Evolutionary conservation across 2,888 invertebrate genomes (phyloP), one percentile per base, ranked within the genome.

Genomic region (Geophilus truncorum): DNA sequence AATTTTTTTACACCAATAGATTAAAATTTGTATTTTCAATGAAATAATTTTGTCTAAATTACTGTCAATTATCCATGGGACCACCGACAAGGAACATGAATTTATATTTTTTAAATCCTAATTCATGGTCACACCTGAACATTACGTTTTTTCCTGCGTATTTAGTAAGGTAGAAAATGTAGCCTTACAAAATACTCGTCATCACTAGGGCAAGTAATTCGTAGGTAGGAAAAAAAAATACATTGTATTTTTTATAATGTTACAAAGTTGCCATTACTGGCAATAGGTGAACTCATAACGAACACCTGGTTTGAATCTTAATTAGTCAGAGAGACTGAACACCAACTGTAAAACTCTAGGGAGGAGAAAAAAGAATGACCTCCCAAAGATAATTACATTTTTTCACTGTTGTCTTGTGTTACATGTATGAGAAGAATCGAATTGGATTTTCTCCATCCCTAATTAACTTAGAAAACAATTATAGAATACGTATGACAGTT

Each of bases 291-390:
- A 70, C 25, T 28, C 70, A 25, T 70, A 70, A 70, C 28, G 25
- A 25, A 70, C 70, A 28, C 70, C 70, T 28, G 70, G 70, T 70
- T 70, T 70, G 70, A 70, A 70, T 70, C 70, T 70, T 70, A 70
- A 70, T 70, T 70, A 70, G 25, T 23, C 28, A 23, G 18, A 25
- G 12, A 25, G 28, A 15, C 18, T 70, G 70, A 70, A 28, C n/a
- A 23, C 10, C 70, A 70, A 70, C 28, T 70, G 28, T 28, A 70
- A 62, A 70, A 70, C 28, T 70, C 70, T 6, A 28, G 51, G 15
- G 25, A 25, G 21, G 12, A 70, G 70, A 70, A 70, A 70, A 28
- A 70, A 28, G 28, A 70, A 70, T 28, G 23, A 15, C 70, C 70
- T 70, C 51, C 51, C 25, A 10, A 70, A 70, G 70, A 70, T 70